phyloP scores from a whole-genome alignment of 2,113 vertebrate species.

The Phalacrocorax carbo region DNA sequence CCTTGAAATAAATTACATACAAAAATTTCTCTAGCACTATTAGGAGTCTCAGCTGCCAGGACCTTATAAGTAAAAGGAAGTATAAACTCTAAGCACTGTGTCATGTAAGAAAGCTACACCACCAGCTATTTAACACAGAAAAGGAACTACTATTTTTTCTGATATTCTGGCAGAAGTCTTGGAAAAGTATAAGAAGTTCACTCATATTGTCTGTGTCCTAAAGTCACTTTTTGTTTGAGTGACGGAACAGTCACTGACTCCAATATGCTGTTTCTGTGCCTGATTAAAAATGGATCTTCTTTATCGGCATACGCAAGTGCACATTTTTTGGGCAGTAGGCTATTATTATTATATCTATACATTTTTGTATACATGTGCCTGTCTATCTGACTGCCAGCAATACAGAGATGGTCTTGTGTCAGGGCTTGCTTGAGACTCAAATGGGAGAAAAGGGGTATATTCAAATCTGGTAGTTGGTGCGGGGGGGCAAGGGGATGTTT shows the following conservation, averaged over 20 bases:
- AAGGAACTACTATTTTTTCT: background rate
- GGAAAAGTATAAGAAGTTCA: background rate
- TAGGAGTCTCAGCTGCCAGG: background rate
- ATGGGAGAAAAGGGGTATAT: background rate
- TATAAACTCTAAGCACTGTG: background rate
- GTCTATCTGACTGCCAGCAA: background rate
- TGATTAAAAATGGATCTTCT: background rate
- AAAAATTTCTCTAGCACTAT: background rate
- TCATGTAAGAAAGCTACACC: background rate
- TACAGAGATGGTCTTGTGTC: background rate
- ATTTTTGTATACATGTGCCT: background rate
- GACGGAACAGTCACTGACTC: background rate
- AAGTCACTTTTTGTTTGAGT: background rate
- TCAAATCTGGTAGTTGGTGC: background rate
- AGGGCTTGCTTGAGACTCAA: background rate
- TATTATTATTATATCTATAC: background rate
- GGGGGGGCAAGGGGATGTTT: fast-evolving
- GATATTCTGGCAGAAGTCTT: background rate
- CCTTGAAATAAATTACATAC: background rate
- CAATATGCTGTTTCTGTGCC: background rate
- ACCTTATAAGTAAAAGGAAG: background rate
- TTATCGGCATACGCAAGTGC: background rate
- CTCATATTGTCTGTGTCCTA: background rate
- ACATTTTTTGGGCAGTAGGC: background rate
- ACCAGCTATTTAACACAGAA: background rate